Evolutionary conservation across 2,113 vertebrate genomes (phyloP).

Genomic region (Trogon surrucura): DNA sequence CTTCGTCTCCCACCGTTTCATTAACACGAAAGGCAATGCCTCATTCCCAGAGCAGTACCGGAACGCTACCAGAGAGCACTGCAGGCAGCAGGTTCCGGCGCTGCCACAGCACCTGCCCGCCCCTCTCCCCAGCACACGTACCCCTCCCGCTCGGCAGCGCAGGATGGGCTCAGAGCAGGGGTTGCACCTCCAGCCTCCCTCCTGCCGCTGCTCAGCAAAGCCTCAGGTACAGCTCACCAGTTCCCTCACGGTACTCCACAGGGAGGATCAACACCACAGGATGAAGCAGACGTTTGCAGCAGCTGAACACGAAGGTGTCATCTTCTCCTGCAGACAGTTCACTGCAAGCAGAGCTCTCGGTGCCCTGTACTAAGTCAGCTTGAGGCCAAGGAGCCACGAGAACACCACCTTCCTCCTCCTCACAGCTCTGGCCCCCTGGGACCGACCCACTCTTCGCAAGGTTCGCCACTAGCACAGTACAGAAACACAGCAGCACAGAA

Average conservation of each 20-base stretch:
- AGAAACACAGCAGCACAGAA: not conserved
- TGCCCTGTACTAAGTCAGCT: not conserved
- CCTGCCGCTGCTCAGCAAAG: not conserved
- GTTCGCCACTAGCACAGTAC: not conserved
- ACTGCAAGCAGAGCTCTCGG: not conserved
- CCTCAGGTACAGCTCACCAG: not conserved
- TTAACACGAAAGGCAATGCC: not conserved
- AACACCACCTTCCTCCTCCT: not conserved
- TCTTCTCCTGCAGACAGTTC: not conserved
- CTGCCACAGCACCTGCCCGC: not conserved
- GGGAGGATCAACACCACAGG: not conserved
- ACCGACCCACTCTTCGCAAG: not conserved
- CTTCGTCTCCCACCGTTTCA: not conserved
- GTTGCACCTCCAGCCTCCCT: not conserved
- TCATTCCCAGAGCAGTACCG: not conserved
- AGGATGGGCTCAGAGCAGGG: fast-evolving
- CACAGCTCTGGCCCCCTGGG: not conserved
- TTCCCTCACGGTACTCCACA: not conserved
- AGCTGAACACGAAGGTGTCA: not conserved
- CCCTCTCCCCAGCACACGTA: not conserved
- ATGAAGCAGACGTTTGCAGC: not conserved
- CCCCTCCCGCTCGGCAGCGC: fast-evolving
- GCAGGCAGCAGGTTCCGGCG: not conserved
- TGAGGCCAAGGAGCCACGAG: not conserved
- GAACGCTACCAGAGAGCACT: not conserved